Conservation (phyloP, 1,140 invertebrate species). For the Propsilocerus akamusi region DNA sequence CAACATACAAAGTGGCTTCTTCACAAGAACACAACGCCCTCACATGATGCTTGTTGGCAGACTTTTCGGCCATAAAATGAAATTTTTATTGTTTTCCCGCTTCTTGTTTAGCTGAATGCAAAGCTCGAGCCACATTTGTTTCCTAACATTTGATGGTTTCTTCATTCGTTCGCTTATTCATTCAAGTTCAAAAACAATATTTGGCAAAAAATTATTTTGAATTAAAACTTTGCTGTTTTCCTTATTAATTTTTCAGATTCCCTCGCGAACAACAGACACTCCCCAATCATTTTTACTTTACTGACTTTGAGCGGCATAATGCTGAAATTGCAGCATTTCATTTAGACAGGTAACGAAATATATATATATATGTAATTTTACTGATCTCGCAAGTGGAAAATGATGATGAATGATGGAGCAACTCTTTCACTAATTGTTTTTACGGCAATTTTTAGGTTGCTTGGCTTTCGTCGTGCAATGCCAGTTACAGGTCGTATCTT, state of each 20-base stretch:
- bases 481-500: constrained; percentile 70
- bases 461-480: constrained; percentile 69
- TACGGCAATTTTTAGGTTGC: constrained; percentile 36
- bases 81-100: background rate
- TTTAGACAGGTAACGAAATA: constrained; percentile 1
- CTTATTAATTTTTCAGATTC: constrained; percentile 62
- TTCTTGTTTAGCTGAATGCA: no score
- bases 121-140: no score
- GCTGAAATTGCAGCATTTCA: constrained; percentile 26
- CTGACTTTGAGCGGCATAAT: constrained; percentile 93
- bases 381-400: background rate
- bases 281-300: constrained; percentile 99
- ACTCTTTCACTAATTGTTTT: no score
- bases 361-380: background rate
- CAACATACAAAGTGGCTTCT: no score
- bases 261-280: constrained; percentile 86
- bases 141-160: background rate
- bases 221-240: background rate
- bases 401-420: background rate
- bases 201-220: constrained; percentile 5
- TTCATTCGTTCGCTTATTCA: background rate
- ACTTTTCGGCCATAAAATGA: background rate
- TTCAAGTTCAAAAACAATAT: background rate
- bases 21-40: no score
- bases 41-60: no score